Conservation (phyloP, 2,797 vertebrate genomes). For the Yasuhikotakia modesta region DNA sequence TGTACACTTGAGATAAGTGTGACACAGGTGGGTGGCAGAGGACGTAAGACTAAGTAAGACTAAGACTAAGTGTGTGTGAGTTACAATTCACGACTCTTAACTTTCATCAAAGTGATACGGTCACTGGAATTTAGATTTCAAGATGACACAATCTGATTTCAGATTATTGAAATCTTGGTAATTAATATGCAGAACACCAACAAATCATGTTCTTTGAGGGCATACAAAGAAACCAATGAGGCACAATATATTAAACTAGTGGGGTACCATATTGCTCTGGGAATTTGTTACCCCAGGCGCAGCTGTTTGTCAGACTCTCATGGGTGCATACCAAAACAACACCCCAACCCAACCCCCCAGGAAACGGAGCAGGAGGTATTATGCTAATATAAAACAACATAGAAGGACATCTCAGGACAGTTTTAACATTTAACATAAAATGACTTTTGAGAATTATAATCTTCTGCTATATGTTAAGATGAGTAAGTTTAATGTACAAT, state of each 20-base stretch:
- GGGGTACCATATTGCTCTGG: slow-evolving; percentile 22
- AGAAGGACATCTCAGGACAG: slow-evolving; percentile 6
- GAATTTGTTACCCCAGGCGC: slow-evolving; percentile 22
- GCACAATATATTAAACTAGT: neutral
- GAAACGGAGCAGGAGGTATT: neutral
- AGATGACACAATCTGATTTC: neutral
- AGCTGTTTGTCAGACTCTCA: slow-evolving; percentile 26
- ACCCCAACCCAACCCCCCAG: slow-evolving; percentile 8
- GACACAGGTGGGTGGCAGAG: neutral
- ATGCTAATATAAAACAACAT: neutral
- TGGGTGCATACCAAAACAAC: slow-evolving; percentile 1
- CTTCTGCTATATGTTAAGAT: neutral
- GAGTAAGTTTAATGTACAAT: neutral
- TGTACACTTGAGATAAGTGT: slow-evolving; percentile 28
- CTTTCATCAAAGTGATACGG: neutral
- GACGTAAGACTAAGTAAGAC: no score
- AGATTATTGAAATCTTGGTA: neutral
- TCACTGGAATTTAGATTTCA: neutral
- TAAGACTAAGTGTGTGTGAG: slow-evolving; percentile 7
- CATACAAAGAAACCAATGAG: slow-evolving; percentile 3
- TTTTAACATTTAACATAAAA: neutral
- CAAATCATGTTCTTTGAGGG: slow-evolving; percentile 1
- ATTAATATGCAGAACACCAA: slow-evolving; percentile 12
- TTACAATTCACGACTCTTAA: slow-evolving; percentile 29
- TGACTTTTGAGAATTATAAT: neutral